Base-by-base conservation (phyloP, 92 coral and sea anemone genomes). In the Porites evermanni region DNA sequence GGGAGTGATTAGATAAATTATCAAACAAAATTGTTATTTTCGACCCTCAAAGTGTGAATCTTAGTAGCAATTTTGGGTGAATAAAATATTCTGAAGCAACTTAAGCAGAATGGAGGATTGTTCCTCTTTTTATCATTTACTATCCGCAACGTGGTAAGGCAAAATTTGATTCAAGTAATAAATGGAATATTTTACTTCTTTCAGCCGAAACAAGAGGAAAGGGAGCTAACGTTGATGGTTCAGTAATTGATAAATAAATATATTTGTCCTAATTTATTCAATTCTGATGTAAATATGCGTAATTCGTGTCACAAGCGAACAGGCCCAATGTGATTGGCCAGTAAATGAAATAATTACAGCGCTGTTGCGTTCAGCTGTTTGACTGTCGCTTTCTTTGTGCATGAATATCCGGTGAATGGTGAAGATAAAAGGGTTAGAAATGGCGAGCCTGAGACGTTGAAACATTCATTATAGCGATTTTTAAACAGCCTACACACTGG, bases 291-390 rank as follows among this genome's bases (percentile, higher is more conserved):
- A 74, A 53, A 53, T 74, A 72, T 72, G 60, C 77, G 77, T 54
- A 79, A 59, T 69, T 59, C 58, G 51, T 72, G 73, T 47, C 24
- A 66, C 13, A 72, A 18, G 20, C 53, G 64, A 17, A 66, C 13
- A 72, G 26, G 20, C 53, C 64, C 72, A 64, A 70, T 82, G 78
- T 90, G 90, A 90, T 90, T 90, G 93, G 93, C 82, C 80, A 32
- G 53, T 76, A 26, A 52, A 59, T 66, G n/a, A 86, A 74, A 86
- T 74, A 82, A 80, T 56, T 84, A 80, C 90, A 79, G 68, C 81
- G 87, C 75, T 81, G 83, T 86, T 80, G 87, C 90, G 70, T 90
- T 86, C 90, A 90, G 93, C 93, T 90, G 89, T 85, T 71, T 32
- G 79, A 44, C 58, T 60, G 72, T 82, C 78, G 85, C 76, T 53